These are phyloP conservation scores for Nomada ferruginata DNA, from an alignment of 2,888 invertebrate genomes.

Conservation along the genomic window DNA sequence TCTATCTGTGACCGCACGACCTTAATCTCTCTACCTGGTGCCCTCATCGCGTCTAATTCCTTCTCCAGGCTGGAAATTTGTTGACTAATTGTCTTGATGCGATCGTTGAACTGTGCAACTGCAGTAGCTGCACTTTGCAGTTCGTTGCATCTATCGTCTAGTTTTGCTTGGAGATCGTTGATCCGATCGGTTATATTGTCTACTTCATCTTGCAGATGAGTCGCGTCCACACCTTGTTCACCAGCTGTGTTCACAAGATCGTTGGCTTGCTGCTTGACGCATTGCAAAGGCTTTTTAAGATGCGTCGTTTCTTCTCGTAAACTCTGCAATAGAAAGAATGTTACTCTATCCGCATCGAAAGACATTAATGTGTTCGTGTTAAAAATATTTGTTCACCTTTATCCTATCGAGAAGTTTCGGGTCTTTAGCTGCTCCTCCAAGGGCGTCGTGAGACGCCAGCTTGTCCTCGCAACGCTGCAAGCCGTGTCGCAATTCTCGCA, in stretches of 20 bases:
- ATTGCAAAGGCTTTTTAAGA: conserved; percentile 90
- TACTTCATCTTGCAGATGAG: conserved; percentile 91
- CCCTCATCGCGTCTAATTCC: conserved; percentile 93
- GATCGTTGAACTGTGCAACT: conserved; percentile 94
- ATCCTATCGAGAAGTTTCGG: conserved; percentile 94
- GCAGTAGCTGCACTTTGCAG: conserved; percentile 94
- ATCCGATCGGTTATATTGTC: conserved; percentile 91
- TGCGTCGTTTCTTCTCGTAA: conserved; percentile 92
- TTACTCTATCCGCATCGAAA: neutral
- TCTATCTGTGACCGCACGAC: conserved; percentile 93
- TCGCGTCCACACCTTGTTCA: conserved; percentile 91
- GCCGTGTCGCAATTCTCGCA: conserved; percentile 93
- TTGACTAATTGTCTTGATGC: conserved; percentile 91
- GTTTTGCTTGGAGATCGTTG: conserved; percentile 90
- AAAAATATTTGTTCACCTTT: conserved; percentile 85
- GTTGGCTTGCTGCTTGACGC: conserved; percentile 89
- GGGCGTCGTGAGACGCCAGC: conserved; percentile 89
- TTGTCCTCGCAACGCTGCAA: conserved; percentile 96
- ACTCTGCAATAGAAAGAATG: conserved; percentile 77
- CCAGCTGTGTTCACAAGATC: conserved; percentile 91
- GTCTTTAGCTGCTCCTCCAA: conserved; percentile 91
- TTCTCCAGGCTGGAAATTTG: conserved; percentile 92
- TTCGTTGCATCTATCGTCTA: conserved; percentile 91
- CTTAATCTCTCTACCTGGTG: conserved; percentile 95
- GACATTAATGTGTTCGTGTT: neutral